Percentiles rank a stretch among this genome's conserved stretches.
These are phyloP conservation scores for Drosophila lacicola DNA, from an alignment of 2,888 invertebrate species.

Conservation along the genomic window DNA sequence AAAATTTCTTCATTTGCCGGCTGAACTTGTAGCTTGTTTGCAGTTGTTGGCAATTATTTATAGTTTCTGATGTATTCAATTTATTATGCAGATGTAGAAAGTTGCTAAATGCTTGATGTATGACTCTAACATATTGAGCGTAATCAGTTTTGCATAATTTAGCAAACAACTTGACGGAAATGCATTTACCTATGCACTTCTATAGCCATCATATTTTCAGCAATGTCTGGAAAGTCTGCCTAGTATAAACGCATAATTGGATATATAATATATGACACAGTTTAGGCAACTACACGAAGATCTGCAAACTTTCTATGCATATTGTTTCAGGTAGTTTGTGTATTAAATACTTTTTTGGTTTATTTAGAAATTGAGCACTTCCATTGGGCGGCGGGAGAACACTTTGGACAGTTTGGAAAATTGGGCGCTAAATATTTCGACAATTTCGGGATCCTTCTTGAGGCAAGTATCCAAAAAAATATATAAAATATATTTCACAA, in stretches of 20 bases:
- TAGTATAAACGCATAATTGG: conserved; percentile 8
- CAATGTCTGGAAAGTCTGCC: neutral
- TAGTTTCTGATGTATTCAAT: conserved; percentile 79
- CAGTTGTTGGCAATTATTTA: conserved; percentile 79
- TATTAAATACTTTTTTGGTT: neutral
- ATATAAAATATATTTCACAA: too few species aligned
- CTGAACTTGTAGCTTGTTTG: conserved; percentile 71
- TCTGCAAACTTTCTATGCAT: neutral
- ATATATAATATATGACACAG: conserved; percentile 3
- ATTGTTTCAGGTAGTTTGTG: neutral
- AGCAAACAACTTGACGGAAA: conserved; percentile 38
- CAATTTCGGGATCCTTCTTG: too few species aligned
- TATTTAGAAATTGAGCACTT: neutral
- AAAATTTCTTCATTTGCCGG: conserved; percentile 77
- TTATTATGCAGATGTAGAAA: conserved; percentile 78
- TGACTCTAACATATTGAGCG: conserved; percentile 67
- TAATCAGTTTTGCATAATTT: conserved; percentile 62
- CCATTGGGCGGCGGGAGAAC: too few species aligned
- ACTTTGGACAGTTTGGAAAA: too few species aligned
- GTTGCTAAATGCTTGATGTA: conserved; percentile 73
- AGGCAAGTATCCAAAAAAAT: too few species aligned
- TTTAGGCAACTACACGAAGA: neutral
- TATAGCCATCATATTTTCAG: neutral
- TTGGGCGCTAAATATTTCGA: too few species aligned
- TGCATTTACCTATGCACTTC: conserved; percentile 17